Conservation (phyloP, 2,113 vertebrate species). For the Strix uralensis region DNA sequence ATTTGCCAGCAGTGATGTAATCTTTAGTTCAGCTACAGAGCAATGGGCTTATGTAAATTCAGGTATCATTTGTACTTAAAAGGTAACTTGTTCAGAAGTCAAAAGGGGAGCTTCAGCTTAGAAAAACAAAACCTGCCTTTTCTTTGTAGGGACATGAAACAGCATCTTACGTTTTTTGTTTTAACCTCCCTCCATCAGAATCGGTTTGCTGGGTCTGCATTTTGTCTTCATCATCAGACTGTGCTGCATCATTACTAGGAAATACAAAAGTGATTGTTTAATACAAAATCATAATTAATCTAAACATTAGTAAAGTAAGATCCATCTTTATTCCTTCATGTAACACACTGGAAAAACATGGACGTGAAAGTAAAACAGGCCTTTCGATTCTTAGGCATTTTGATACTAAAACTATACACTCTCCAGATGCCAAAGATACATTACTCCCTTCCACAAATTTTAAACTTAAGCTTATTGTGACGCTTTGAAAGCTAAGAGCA, state of each 20-base stretch:
- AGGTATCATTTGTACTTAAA: neutral
- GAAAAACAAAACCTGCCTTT: neutral
- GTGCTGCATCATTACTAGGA: conserved; percentile 89
- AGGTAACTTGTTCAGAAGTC: neutral
- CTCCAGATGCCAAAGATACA: neutral
- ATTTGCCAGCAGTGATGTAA: neutral
- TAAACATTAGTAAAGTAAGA: neutral
- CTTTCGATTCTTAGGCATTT: neutral
- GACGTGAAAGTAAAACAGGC: neutral
- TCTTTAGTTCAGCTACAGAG: neutral
- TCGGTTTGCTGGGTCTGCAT: conserved; percentile 84
- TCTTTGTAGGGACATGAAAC: neutral
- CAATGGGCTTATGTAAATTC: neutral
- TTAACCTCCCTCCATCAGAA: conserved; percentile 92
- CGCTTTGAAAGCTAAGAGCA: neutral
- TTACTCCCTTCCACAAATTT: neutral
- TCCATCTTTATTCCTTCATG: neutral
- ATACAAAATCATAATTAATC: neutral
- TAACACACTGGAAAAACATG: neutral
- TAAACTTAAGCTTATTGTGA: neutral
- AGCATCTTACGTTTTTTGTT: conserved; percentile 92
- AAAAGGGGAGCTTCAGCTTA: neutral
- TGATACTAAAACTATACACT: neutral
- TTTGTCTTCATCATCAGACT: conserved; percentile 98
- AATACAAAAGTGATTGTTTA: neutral